Evolutionary conservation across 2,797 vertebrate species (phyloP).

Genomic region (Balearica regulorum): DNA sequence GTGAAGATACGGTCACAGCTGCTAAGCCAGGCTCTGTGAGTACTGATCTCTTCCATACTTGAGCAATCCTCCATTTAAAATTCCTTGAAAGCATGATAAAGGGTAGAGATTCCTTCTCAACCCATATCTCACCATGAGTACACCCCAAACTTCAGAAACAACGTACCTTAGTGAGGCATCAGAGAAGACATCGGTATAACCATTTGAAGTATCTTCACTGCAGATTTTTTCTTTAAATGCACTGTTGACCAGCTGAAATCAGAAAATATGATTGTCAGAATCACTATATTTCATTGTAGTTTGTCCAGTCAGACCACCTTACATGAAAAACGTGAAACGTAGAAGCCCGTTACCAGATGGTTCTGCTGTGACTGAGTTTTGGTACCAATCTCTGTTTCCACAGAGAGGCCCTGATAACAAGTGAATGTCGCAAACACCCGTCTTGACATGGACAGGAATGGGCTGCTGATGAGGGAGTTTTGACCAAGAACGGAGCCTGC

Average conservation of each 20-base stretch:
- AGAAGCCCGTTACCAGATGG: neutral
- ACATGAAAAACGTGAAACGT: neutral
- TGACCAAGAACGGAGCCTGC: too few species aligned
- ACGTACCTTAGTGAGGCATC: neutral
- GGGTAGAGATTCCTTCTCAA: neutral
- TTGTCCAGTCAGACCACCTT: neutral
- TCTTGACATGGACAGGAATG: too few species aligned
- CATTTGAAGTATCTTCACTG: neutral
- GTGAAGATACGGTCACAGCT: neutral
- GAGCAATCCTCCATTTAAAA: neutral
- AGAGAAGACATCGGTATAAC: neutral
- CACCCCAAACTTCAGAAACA: neutral
- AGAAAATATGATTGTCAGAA: neutral
- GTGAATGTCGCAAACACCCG: too few species aligned
- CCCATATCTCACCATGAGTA: rapidly evolving
- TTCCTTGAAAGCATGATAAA: neutral
- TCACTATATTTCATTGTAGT: neutral
- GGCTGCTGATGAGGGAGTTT: too few species aligned
- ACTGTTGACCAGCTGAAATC: neutral
- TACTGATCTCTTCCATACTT: neutral
- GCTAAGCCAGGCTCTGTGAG: neutral
- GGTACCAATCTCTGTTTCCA: neutral
- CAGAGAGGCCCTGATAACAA: too few species aligned
- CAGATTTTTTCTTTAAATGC: neutral
- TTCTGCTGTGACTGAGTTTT: neutral